phyloP scores from a whole-genome alignment of 2,888 invertebrate species.

The Odontocerum albicorne region DNA sequence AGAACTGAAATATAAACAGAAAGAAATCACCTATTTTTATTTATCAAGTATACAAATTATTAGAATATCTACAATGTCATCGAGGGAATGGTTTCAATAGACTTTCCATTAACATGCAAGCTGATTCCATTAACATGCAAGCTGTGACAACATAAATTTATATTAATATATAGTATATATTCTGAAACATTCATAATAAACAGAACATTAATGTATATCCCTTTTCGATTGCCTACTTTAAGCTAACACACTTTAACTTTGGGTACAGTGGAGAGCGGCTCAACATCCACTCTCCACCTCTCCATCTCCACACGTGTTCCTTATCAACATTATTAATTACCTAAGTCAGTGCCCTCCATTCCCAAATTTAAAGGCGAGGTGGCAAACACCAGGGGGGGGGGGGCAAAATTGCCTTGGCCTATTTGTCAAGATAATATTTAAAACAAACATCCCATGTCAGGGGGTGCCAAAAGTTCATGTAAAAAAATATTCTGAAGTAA shows the following conservation, averaged over 20 bases:
- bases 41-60: slow-evolving; percentile 18
- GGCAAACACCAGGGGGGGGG: too few relatives aligned
- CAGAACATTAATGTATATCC: slow-evolving; percentile 32
- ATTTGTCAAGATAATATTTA: too few relatives aligned
- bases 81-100: slow-evolving; percentile 11
- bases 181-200: slow-evolving; percentile 30
- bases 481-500: too few relatives aligned
- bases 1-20: slow-evolving; percentile 11
- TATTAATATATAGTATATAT: slow-evolving; percentile 26
- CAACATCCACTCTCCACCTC: slow-evolving; percentile 12
- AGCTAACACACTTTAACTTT: slow-evolving; percentile 32
- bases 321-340: slow-evolving; percentile 32
- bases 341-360: slow-evolving; percentile 30
- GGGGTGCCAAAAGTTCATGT: too few relatives aligned
- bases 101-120: slow-evolving; percentile 15
- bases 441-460: too few relatives aligned
- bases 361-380: too few relatives aligned
- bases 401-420: too few relatives aligned
- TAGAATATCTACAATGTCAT: slow-evolving; percentile 22
- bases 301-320: slow-evolving; percentile 31
- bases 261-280: too few relatives aligned
- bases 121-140: slow-evolving; percentile 16
- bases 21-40: slow-evolving; percentile 5
- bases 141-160: slow-evolving; percentile 20
- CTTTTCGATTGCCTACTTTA: slow-evolving; percentile 35